Conservation (phyloP, 2,113 vertebrate genomes). For the Fregetta grallaria region DNA sequence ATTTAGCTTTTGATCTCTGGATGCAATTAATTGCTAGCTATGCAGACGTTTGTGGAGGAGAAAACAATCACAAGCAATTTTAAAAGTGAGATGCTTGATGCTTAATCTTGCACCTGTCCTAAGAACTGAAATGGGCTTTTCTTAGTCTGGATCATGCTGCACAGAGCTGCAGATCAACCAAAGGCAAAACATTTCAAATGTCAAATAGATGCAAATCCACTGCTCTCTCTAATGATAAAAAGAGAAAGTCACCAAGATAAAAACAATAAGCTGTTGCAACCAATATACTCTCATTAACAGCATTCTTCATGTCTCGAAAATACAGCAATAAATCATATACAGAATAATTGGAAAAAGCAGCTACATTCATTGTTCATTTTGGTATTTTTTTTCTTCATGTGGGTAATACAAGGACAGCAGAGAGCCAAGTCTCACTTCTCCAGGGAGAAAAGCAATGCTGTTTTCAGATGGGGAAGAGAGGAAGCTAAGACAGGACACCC, state of each 20-base stretch:
- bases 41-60: background rate
- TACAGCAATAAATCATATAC: slow-evolving; percentile 1
- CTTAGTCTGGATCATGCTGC: background rate
- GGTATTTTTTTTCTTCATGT: background rate
- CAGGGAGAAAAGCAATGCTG: background rate
- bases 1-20: slow-evolving; percentile 14
- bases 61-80: slow-evolving; percentile 35
- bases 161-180: background rate
- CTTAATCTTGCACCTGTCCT: slow-evolving; percentile 63
- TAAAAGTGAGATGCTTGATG: slow-evolving; percentile 28
- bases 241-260: background rate
- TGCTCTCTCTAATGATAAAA: background rate
- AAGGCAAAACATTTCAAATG: background rate
- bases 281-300: background rate
- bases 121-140: slow-evolving; percentile 20
- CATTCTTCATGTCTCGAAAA: background rate
- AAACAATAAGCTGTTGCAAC: slow-evolving; percentile 20
- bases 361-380: background rate
- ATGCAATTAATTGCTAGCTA: slow-evolving; percentile 37
- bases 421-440: background rate
- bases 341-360: background rate
- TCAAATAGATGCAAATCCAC: slow-evolving; percentile 35
- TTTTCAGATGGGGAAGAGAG: background rate
- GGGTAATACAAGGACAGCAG: background rate
- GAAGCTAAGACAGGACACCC: background rate